A percentile compares a stretch with the other conserved stretches of the same genome.
Conservation (phyloP, 2,797 vertebrate species). For the Lepidocolaptes lacrymiger region DNA sequence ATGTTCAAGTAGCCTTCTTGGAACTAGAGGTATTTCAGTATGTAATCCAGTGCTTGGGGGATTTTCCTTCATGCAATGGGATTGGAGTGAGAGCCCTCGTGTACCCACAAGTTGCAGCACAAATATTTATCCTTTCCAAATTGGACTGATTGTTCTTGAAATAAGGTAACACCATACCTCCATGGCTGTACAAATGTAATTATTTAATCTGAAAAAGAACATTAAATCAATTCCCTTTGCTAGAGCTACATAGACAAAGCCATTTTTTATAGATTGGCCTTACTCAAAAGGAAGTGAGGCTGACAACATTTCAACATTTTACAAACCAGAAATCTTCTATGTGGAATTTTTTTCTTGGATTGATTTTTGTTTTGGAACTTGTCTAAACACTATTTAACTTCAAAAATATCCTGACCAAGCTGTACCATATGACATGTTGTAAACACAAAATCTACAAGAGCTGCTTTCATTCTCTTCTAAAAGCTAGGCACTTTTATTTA, state of each 20-base stretch:
- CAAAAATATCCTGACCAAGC: constrained; percentile 53
- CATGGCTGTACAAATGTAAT: neutral
- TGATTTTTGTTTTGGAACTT: constrained; percentile 59
- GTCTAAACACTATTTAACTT: constrained; percentile 50
- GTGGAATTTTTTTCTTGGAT: constrained; percentile 24
- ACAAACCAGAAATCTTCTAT: constrained; percentile 24
- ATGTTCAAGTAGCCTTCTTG: neutral
- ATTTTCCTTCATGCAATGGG: neutral
- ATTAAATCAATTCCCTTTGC: neutral
- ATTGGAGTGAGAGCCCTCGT: accelerated
- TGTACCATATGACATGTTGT: constrained; percentile 49
- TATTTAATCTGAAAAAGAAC: neutral
- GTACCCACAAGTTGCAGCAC: neutral
- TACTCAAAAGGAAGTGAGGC: neutral
- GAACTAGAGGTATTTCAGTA: neutral
- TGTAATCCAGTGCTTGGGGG: accelerated
- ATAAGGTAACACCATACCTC: neutral
- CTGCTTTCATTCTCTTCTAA: constrained; percentile 31
- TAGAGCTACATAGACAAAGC: neutral
- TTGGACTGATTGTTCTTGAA: neutral
- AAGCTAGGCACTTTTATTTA: constrained; percentile 46
- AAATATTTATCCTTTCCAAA: neutral
- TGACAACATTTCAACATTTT: constrained; percentile 5
- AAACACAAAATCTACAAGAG: constrained; percentile 38
- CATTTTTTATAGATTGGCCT: neutral